Base-by-base conservation (phyloP, 2,888 invertebrate species). In the Heliconius ethilla region DNA sequence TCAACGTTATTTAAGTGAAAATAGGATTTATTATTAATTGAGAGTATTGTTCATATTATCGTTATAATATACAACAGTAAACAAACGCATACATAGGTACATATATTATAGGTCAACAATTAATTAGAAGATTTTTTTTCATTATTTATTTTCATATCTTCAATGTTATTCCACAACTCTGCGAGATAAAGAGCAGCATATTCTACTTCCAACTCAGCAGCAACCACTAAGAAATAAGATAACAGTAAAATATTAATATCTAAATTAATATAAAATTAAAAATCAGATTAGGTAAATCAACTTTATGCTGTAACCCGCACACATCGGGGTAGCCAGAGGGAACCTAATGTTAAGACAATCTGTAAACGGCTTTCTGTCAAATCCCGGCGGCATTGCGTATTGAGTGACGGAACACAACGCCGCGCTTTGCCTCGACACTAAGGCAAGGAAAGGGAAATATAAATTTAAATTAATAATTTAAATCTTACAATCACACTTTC, bases 191-290 rank as follows among this genome's bases (percentile, higher is more conserved):
- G 79, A 1, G 89, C 88, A 22, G 91, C 91, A 9, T 87, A 88
- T 84, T 92, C 89, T 6, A 91, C 87, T 85, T 91, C 91, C 77
- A 89, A 82, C 83, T 92, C 92, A 45, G 89, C 90, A 62, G 89
- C 90, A 45, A 84, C 75, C 76, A 92, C 92, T 92, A 78, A 72
- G 82, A 82, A 62, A 18, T 13, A n/a, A 6, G 33, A 29, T 27
- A 27, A 27, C 2, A 29, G 11, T 18, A 55, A 37, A 3, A 67
- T 67, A 22, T 33, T 7, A 33, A 33, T 33, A 33, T 33, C 33
- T 33, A 33, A 33, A 33, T 33, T 33, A 33, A 40, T 40, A 40
- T 40, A 11, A 11, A 40, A 40, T 40, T 11, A 40, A 40, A 40
- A 40, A 40, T 40, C 9, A 40, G 5, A 40, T 40, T 40, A 29